Evolutionary conservation across 2,797 vertebrate species (phyloP).

Genomic region (Myiotriccus ornatus): DNA sequence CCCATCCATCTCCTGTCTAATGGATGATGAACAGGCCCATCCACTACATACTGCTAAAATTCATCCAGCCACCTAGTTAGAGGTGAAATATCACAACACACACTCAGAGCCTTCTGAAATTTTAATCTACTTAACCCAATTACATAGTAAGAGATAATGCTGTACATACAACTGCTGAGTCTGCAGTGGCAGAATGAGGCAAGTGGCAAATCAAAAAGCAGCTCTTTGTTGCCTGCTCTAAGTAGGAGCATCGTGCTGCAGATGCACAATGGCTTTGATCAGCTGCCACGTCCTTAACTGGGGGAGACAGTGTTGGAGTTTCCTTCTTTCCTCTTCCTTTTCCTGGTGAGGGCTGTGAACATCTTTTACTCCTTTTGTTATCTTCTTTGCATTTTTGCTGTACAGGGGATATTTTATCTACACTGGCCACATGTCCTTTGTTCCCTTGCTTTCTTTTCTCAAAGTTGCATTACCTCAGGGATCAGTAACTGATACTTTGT

Average conservation of each 20-base stretch:
- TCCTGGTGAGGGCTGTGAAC: not conserved
- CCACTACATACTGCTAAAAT: not conserved
- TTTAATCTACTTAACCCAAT: conserved; percentile 30
- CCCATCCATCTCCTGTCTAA: not conserved
- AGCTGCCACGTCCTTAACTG: not conserved
- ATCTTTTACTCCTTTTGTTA: not conserved
- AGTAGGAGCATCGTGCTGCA: not conserved
- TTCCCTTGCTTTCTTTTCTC: not conserved
- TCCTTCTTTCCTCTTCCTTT: not conserved
- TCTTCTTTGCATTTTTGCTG: not conserved
- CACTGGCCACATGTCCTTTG: not conserved
- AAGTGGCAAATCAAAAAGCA: not conserved
- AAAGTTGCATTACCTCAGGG: not conserved
- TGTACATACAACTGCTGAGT: not conserved
- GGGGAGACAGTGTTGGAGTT: not conserved
- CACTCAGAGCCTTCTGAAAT: not conserved
- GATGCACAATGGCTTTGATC: not conserved
- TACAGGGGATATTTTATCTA: not conserved
- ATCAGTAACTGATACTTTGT: not conserved
- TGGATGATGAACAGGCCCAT: not conserved
- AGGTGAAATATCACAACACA: not conserved
- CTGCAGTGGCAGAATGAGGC: not conserved
- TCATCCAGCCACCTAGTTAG: not conserved
- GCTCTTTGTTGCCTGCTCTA: not conserved
- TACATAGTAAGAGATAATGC: not conserved